A percentile compares a stretch with the other conserved stretches of the same genome.
Evolutionary conservation across 2,113 vertebrate genomes (phyloP).

Genomic region (Amblyopsis rosae): DNA sequence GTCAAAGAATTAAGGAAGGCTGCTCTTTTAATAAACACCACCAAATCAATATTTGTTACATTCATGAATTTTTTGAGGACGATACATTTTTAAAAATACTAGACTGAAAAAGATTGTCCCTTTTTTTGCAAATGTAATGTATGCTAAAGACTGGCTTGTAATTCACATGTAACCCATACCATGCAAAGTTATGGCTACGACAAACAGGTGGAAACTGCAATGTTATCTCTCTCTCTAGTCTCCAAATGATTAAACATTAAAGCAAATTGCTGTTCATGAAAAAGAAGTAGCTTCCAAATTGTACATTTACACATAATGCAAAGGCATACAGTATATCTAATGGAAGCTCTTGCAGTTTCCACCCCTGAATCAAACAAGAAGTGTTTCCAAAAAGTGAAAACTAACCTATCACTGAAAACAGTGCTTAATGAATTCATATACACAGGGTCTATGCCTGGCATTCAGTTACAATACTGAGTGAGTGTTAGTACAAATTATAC

Average conservation of each 20-base stretch:
- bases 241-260: background rate
- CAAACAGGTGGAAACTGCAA: conserved; percentile 58
- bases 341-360: conserved; percentile 55
- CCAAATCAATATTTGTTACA: too few relatives aligned
- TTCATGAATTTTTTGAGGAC: too few relatives aligned
- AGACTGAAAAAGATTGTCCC: conserved; percentile 3
- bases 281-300: background rate
- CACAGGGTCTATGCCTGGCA: conserved; percentile 22
- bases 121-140: conserved; percentile 32
- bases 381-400: too few relatives aligned
- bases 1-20: too few relatives aligned
- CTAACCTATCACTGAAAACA: conserved; percentile 6
- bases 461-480: conserved; percentile 56
- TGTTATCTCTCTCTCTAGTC: background rate
- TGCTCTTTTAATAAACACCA: too few relatives aligned
- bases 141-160: conserved; percentile 40
- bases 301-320: too few relatives aligned
- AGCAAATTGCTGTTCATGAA: background rate
- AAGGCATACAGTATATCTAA: background rate
- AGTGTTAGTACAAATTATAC: conserved; percentile 75
- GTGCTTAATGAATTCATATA: conserved; percentile 42
- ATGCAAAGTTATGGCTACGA: conserved; percentile 56
- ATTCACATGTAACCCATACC: conserved; percentile 46
- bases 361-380: conserved; percentile 41
- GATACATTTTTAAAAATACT: too few relatives aligned